Base-by-base conservation (phyloP, 1,140 invertebrate species). In the Atta colombica region DNA sequence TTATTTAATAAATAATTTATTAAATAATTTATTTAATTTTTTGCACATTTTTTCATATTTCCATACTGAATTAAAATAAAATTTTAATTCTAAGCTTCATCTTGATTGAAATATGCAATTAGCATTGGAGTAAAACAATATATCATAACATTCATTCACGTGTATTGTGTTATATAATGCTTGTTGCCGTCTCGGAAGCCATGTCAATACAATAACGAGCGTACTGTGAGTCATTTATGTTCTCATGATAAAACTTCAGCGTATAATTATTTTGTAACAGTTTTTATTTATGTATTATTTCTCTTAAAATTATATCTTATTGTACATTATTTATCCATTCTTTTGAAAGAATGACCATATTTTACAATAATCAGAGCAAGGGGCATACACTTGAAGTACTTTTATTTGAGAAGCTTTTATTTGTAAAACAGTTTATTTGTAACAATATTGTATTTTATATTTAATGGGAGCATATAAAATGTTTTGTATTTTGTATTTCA, bases 141-240 rank as follows among this genome's bases (percentile, higher is more conserved):
- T 1, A 0, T 49, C 0, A 28, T 8, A 63, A 18, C 31, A 49
- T 28, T 5, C 3, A 39, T 18, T 18, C 28, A 16, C 21, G 3
- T 63, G 5, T 0, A 28, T 77, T 65, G 25, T 25, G 5, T 77
- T 77, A 65, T 14, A 49, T 49, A 77, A 77, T 49, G 7, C 35
- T 35, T 12, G 18, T 77, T 49, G 10, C 10, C 39, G 5, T 49
- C 4, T 18, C 8, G 21, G n/a, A 28, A 53, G 1, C 2, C 3
- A 28, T 25, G 5, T 49, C n/a, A 49, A 3, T 28, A 10, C 6
- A 28, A 8, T 28, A 63, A 63, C 21, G 18, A 77, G 6, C 10
- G 16, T 60, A 35, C 14, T 55, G 10, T 28, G 10, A 5, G 14
- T 77, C 1, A 77, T 28, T 25, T 10, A 55, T 10, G 3, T 21